Conservation (phyloP, 2,113 vertebrate genomes). For the Microtus pennsylvanicus region DNA sequence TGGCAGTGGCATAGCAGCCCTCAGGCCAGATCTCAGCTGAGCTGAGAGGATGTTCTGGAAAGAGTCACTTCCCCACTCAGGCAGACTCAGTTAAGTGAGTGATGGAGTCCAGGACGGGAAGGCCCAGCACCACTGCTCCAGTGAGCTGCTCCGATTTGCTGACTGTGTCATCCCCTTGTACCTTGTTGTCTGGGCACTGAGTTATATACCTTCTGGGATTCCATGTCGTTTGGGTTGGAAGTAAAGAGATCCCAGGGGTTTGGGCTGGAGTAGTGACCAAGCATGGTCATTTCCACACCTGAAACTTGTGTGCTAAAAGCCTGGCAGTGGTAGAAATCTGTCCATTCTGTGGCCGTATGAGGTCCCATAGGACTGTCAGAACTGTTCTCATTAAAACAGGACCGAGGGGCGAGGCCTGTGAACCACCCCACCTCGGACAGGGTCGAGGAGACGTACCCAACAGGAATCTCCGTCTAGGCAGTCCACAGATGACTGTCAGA, state of each 20-base stretch:
- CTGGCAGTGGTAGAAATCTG: not conserved
- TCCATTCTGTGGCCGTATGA: not conserved
- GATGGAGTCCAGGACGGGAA: fast-evolving
- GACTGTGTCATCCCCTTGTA: fast-evolving
- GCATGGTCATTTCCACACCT: not conserved
- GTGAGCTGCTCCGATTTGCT: not conserved
- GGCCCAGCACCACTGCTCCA: fast-evolving
- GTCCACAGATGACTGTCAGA: not conserved
- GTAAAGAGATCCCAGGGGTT: not conserved
- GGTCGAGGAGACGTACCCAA: not conserved
- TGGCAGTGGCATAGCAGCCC: too few relatives aligned
- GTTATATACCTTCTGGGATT: not conserved
- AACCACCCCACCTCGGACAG: not conserved
- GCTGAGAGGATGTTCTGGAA: not conserved
- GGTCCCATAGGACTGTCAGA: not conserved
- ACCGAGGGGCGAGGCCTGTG: constrained; percentile 11
- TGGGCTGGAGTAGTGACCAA: not conserved
- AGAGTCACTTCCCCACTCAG: not conserved
- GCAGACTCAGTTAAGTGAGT: not conserved
- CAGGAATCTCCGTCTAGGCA: not conserved
- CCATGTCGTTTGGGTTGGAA: not conserved
- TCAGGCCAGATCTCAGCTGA: not conserved
- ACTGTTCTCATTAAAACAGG: constrained; percentile 63
- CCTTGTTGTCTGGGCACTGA: not conserved
- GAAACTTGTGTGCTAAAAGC: not conserved